Evolutionary conservation across 2,113 vertebrate genomes (phyloP), one percentile per base, ranked within the genome.

Genomic region (Labeo rohita): DNA sequence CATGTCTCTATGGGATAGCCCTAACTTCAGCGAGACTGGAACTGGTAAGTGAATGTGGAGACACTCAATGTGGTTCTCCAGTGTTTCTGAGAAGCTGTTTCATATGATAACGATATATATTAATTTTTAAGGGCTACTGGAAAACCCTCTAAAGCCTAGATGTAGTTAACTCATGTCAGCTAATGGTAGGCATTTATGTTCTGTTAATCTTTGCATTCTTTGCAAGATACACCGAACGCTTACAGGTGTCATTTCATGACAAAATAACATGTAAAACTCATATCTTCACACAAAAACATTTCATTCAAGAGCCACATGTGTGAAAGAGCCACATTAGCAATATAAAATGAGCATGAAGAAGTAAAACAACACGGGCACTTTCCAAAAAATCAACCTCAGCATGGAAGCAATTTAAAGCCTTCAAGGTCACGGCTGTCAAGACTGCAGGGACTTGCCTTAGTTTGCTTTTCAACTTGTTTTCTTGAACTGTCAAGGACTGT

Each of bases 31-130:
- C 81, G 85, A 90, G 81, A 75, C 39, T 83, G 83, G 73, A 85
- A 56, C 28, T 87, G 81, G 86, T 91, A 91, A 93, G 90, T 91
- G 91, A 93, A 93, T 91, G 90, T 88, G 91, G 87, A 87, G 88
- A 87, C 84, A 65, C 87, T 87, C 36, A 54, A 47, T 80, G 66
- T 89, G 89, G 89, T 93, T 93, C 92, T 90, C 92, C 88, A 84
- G 86, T 88, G 86, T 84, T 90, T 90, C 28, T 83, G 18, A 63
- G 16, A 65, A 68, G 15, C 34, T 13, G 52, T 59, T 78, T 56
- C 8, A 39, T 59, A 43, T 3, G 4, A 10, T 79, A 52, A 79
- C 9, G 43, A 43, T 43, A 3, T n/a, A 43, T 59, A 79, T 43
- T 0, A n/a, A 79, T 43, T 79, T 61, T 56, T 59, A n/a, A 15